Percentiles rank a stretch among this genome's conserved stretches.
phyloP scores from a whole-genome alignment of 2,113 vertebrate species.

The Corvus moneduloides region DNA sequence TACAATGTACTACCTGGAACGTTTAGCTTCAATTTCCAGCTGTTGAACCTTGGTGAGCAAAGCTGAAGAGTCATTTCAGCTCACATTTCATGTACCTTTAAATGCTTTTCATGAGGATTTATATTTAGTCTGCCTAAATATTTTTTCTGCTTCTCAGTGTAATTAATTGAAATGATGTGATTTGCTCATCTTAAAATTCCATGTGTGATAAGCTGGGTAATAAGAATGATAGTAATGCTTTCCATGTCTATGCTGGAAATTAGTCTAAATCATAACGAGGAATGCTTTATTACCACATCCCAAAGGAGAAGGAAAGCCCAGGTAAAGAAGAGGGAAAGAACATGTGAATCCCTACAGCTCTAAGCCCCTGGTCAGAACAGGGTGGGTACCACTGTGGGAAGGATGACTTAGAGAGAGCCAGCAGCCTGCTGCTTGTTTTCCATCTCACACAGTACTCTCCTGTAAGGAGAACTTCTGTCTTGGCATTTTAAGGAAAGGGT shows the following conservation, averaged over 20 bases:
- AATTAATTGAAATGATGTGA: not conserved
- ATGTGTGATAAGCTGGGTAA: not conserved
- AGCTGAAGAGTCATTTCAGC: not conserved
- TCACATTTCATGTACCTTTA: not conserved
- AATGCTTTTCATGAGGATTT: not conserved
- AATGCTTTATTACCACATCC: not conserved
- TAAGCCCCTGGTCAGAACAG: not conserved
- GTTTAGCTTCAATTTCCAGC: not conserved
- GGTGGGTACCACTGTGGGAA: not conserved
- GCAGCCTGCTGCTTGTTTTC: not conserved
- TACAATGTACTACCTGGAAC: not conserved
- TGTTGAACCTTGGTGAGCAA: not conserved
- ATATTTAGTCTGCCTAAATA: not conserved
- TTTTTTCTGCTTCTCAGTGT: not conserved
- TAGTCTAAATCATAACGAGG: not conserved
- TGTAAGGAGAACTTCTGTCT: not conserved
- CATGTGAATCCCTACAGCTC: not conserved
- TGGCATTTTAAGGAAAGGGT: not conserved
- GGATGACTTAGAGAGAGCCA: not conserved
- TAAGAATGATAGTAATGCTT: not conserved
- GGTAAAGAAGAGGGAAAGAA: not conserved
- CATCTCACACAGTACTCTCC: not conserved
- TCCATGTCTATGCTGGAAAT: not conserved
- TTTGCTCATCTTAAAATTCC: not conserved
- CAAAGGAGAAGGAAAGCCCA: not conserved